Evolutionary conservation across 2,113 vertebrate species (phyloP).

Genomic region (Indri indri): DNA sequence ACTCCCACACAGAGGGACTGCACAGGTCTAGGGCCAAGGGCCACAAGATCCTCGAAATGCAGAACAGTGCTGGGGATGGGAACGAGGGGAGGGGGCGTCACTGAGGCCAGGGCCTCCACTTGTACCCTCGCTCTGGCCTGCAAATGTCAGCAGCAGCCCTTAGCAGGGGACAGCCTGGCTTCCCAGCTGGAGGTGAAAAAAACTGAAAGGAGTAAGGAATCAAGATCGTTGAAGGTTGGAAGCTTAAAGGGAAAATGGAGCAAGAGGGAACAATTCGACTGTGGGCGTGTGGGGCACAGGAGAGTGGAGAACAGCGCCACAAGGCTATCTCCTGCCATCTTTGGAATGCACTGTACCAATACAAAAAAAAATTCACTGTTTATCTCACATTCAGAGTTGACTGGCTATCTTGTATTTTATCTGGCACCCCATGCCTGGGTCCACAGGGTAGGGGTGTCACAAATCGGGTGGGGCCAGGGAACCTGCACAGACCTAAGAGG

Average conservation of each 20-base stretch:
- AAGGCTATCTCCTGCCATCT: background rate
- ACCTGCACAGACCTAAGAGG: background rate
- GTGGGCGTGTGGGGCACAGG: background rate
- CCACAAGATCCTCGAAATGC: background rate
- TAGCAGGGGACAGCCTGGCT: background rate
- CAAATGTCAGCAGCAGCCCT: background rate
- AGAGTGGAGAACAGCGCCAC: background rate
- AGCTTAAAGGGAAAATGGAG: background rate
- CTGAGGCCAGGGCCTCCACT: background rate
- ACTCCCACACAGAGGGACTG: background rate
- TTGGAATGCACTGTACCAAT: too few species aligned
- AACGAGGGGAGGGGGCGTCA: rapidly evolving
- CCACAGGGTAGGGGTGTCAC: background rate
- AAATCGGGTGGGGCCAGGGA: background rate
- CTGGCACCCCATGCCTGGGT: background rate
- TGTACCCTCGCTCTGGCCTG: background rate
- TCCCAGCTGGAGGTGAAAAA: background rate
- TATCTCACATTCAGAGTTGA: background rate
- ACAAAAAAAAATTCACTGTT: background rate
- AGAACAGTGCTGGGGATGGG: background rate
- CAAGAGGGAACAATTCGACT: too few species aligned
- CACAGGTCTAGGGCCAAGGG: background rate
- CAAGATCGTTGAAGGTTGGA: background rate
- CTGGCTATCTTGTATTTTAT: background rate
- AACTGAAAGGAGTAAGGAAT: background rate